Evolutionary conservation across 2,888 invertebrate species (phyloP).

Genomic region (Lithodes maja): DNA sequence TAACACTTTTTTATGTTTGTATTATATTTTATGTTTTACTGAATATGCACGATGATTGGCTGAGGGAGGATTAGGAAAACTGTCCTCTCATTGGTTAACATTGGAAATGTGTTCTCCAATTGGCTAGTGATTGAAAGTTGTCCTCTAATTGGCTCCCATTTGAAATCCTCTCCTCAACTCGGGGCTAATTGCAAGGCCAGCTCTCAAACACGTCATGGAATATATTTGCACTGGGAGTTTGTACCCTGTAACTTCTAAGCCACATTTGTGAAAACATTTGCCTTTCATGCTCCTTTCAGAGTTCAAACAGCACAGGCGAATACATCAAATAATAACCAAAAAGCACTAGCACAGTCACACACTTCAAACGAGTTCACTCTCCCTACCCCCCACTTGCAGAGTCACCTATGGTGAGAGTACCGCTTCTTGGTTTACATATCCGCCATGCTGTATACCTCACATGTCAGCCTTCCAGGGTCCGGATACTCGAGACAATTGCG

Average conservation of each 20-base stretch:
- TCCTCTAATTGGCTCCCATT: neutral
- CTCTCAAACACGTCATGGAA: neutral
- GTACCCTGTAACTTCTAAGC: neutral
- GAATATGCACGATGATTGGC: neutral
- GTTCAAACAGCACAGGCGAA: neutral
- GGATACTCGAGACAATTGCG: no score
- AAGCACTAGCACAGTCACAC: neutral
- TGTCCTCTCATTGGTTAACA: neutral
- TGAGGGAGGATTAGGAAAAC: neutral
- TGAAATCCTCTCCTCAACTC: neutral
- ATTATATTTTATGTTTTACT: neutral
- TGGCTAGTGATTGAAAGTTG: neutral
- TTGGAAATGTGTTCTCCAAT: neutral
- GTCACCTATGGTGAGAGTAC: no score
- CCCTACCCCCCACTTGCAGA: no score
- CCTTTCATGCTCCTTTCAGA: neutral
- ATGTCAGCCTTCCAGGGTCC: no score
- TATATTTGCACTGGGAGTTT: neutral
- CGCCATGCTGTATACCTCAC: no score
- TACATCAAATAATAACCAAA: neutral
- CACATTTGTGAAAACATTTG: constrained; percentile 10
- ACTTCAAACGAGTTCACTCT: neutral
- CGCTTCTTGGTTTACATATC: no score
- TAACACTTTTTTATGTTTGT: neutral
- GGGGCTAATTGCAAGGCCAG: neutral